Conservation (phyloP, 2,888 invertebrate species). For the Aspidiotus destructor region DNA sequence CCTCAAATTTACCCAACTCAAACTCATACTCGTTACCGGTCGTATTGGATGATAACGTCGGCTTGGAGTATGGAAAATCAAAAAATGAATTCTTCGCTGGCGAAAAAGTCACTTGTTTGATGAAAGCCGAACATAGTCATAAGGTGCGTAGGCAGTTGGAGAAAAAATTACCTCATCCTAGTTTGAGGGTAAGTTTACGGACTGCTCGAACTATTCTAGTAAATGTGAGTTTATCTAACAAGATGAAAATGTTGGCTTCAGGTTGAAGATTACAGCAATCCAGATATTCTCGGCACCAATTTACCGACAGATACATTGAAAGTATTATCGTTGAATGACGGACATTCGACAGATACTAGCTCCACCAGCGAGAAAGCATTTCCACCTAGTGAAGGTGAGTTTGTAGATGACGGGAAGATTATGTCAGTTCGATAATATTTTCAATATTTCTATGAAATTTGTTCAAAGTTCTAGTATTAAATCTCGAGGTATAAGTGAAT, state of each 20-base stretch:
- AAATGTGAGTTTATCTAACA: neutral
- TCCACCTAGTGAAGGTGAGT: conserved; percentile 41
- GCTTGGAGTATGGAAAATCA: conserved; percentile 18
- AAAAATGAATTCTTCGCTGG: conserved; percentile 39
- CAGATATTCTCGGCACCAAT: conserved; percentile 12
- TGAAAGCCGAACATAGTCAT: conserved; percentile 42
- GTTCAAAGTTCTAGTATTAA: neutral
- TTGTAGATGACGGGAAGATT: neutral
- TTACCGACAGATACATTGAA: conserved; percentile 25
- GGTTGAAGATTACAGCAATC: conserved; percentile 19
- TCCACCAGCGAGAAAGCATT: conserved; percentile 46
- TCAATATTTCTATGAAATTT: neutral
- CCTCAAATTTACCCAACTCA: conserved; percentile 40
- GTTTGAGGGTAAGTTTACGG: conserved; percentile 13
- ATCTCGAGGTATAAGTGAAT: too few species aligned
- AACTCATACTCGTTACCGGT: conserved; percentile 35
- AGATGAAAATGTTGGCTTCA: neutral
- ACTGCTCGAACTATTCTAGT: conserved; percentile 3
- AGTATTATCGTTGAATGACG: conserved; percentile 40
- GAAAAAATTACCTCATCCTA: conserved; percentile 19
- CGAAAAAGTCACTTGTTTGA: conserved; percentile 43
- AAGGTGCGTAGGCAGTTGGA: conserved; percentile 41
- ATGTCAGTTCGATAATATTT: neutral
- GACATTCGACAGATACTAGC: conserved; percentile 47
- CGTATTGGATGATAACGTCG: conserved; percentile 13